Evolutionary conservation across 2,797 vertebrate genomes (phyloP).

Genomic region (Pantherophis alleghaniensis): DNA sequence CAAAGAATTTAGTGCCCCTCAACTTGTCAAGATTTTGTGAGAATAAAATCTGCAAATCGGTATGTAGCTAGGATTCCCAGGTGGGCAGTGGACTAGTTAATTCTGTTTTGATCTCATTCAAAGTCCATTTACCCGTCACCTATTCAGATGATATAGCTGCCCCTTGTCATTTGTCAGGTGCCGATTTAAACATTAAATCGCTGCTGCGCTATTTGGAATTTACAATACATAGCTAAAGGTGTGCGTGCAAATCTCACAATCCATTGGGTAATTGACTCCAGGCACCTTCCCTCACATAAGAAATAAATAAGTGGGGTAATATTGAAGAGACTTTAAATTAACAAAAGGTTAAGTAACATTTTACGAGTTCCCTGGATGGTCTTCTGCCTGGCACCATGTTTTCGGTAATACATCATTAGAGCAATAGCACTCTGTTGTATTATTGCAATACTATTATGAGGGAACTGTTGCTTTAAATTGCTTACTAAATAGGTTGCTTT

Average conservation of each 20-base stretch:
- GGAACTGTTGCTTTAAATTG: constrained; percentile 56
- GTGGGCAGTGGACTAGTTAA: neutral
- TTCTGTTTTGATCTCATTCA: constrained; percentile 1
- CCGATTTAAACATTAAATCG: constrained; percentile 34
- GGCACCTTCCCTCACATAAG: constrained; percentile 43
- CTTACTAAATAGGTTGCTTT: constrained; percentile 52
- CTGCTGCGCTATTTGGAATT: constrained; percentile 27
- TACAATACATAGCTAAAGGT: constrained; percentile 35
- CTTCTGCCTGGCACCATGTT: constrained; percentile 49
- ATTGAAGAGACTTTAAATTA: constrained; percentile 64
- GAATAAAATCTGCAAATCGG: neutral
- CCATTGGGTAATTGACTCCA: constrained; percentile 50
- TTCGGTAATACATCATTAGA: constrained; percentile 63
- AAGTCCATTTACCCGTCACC: neutral
- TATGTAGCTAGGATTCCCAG: neutral
- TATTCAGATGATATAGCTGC: constrained; percentile 30
- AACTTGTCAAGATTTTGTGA: neutral
- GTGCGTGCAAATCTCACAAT: constrained; percentile 35
- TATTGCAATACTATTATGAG: constrained; percentile 57
- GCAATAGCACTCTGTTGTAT: constrained; percentile 58
- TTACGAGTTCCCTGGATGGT: constrained; percentile 62
- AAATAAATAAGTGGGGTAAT: constrained; percentile 65
- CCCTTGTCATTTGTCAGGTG: constrained; percentile 37
- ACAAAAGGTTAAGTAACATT: constrained; percentile 70
- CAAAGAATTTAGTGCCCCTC: neutral